Evolutionary conservation across 1,140 invertebrate species (phyloP).

Genomic region (Euwallacea similis): DNA sequence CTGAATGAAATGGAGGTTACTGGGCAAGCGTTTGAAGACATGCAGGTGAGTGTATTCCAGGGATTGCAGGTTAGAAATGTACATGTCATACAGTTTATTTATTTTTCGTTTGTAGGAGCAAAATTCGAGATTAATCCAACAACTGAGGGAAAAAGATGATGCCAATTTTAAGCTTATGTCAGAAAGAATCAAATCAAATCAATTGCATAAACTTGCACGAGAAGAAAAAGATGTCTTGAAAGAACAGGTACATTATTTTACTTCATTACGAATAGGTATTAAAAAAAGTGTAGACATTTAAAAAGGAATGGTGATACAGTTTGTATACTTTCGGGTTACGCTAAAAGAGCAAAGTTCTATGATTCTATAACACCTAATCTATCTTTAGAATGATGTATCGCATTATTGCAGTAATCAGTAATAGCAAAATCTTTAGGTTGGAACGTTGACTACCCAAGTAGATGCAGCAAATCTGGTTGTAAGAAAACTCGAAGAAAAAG

Average conservation of each 20-base stretch:
- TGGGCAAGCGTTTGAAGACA: conserved; percentile 98
- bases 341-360: no score
- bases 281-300: not conserved
- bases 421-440: conserved; percentile 13
- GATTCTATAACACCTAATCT: no score
- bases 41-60: conserved; percentile 66
- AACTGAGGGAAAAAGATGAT: conserved; percentile 96
- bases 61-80: not conserved
- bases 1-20: conserved; percentile 99
- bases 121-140: conserved; percentile 94
- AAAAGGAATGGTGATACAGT: no score
- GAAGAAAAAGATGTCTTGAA: conserved; percentile 92
- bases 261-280: not conserved
- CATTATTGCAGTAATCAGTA: no score
- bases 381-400: no score
- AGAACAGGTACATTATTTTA: conserved; percentile 69
- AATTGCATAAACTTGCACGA: conserved; percentile 89
- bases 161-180: conserved; percentile 99
- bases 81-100: no score
- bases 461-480: conserved; percentile 95
- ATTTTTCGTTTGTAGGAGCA: conserved; percentile 72
- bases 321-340: no score
- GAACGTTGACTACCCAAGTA: conserved; percentile 59
- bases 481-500: conserved; percentile 95
- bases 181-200: conserved; percentile 95